Conservation (phyloP, 1,140 invertebrate species). For the Episyrphus balteatus region DNA sequence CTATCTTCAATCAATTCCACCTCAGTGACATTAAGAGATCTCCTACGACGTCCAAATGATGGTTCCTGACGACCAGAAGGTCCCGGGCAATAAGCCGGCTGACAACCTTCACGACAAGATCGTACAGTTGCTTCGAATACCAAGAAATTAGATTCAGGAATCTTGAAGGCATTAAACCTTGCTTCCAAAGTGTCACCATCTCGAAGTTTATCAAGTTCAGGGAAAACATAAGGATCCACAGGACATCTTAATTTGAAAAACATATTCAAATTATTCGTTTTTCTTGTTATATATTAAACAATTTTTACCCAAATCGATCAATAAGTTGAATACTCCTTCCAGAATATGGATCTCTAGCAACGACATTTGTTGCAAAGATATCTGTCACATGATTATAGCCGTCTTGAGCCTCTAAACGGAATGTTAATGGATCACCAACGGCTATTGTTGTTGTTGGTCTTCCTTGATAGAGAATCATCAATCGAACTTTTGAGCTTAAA, state of each 20-base stretch:
- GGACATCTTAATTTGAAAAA: constrained; percentile 54
- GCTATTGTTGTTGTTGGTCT: constrained; percentile 85
- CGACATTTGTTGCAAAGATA: constrained; percentile 86
- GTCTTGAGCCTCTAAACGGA: constrained; percentile 77
- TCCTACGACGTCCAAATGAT: constrained; percentile 61
- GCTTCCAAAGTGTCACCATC: constrained; percentile 80
- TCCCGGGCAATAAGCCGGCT: constrained; percentile 73
- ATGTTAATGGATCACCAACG: constrained; percentile 85
- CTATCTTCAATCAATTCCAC: constrained; percentile 23
- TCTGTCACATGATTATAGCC: constrained; percentile 80
- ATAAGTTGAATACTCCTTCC: constrained; percentile 81
- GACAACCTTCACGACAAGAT: constrained; percentile 79
- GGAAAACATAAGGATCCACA: constrained; percentile 84
- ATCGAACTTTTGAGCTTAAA: constrained; percentile 70
- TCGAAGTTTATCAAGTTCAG: constrained; percentile 72
- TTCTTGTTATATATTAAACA: constrained; percentile 3
- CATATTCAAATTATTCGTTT: constrained; percentile 3
- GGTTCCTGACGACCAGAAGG: constrained; percentile 63
- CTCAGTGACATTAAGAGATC: constrained; percentile 45
- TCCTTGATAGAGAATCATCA: constrained; percentile 79
- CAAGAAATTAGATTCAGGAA: constrained; percentile 86
- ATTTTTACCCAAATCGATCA: constrained; percentile 76
- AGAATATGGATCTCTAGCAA: constrained; percentile 86
- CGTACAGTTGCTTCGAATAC: constrained; percentile 87
- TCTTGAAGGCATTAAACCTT: constrained; percentile 88